phyloP scores from a whole-genome alignment of 1,140 invertebrate species.

The Metaphire vulgaris region DNA sequence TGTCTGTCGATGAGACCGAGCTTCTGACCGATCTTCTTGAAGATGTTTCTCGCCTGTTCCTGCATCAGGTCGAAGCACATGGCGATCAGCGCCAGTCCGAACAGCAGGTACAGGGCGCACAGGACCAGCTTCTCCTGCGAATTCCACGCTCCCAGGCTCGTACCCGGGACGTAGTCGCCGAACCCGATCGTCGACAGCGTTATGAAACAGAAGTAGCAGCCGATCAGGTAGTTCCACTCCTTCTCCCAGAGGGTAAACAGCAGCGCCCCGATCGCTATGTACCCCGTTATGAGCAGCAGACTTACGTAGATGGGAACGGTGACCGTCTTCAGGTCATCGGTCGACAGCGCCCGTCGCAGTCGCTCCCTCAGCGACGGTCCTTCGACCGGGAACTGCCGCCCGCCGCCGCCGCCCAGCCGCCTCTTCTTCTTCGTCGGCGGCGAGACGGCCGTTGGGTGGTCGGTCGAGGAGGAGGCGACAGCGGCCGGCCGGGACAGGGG shows the following conservation, averaged over 20 bases:
- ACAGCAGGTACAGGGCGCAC: constrained; percentile 57
- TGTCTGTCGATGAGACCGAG: constrained; percentile 38
- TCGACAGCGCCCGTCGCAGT: neutral
- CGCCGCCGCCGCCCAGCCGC: constrained; percentile 44
- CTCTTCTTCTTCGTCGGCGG: constrained; percentile 9
- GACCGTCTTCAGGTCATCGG: constrained; percentile 32
- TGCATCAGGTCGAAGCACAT: constrained; percentile 95
- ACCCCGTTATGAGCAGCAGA: constrained; percentile 72
- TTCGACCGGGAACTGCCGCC: constrained; percentile 4
- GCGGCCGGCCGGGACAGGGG: constrained; percentile 1
- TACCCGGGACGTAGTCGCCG: constrained; percentile 89
- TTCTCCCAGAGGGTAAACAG: constrained; percentile 65
- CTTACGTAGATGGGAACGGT: constrained; percentile 70
- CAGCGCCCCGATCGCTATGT: constrained; percentile 77
- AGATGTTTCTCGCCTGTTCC: constrained; percentile 72
- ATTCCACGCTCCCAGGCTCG: constrained; percentile 55
- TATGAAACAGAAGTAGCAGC: constrained; percentile 91
- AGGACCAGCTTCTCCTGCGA: constrained; percentile 43
- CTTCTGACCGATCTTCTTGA: constrained; percentile 59
- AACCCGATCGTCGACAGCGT: constrained; percentile 76
- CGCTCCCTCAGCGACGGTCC: constrained; percentile 6
- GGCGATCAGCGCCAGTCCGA: constrained; percentile 92
- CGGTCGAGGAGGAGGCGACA: neutral
- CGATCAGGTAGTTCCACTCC: constrained; percentile 81
- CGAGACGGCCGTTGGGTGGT: neutral